Evolutionary conservation across 2,113 vertebrate species (phyloP).

Genomic region (Pantherophis guttatus): DNA sequence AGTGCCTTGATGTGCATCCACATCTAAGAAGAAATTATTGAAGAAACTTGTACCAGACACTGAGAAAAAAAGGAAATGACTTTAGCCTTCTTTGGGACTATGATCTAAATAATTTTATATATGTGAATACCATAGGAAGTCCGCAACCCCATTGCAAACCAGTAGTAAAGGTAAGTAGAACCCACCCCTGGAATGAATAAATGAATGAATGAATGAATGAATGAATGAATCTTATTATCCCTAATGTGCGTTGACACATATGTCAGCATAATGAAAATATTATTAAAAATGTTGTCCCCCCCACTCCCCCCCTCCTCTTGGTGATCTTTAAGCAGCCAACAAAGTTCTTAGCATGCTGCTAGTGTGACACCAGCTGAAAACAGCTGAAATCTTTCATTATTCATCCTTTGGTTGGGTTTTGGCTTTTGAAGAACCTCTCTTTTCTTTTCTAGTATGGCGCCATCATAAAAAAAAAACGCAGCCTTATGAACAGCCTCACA

Average conservation of each 20-base stretch:
- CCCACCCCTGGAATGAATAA: neutral
- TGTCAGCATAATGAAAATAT: neutral
- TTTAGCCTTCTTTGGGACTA: neutral
- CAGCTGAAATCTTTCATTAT: neutral
- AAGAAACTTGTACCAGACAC: neutral
- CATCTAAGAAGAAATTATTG: neutral
- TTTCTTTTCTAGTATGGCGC: neutral
- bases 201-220: neutral
- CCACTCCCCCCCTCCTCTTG: fast-evolving
- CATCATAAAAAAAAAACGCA: neutral
- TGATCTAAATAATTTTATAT: neutral
- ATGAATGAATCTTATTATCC: neutral
- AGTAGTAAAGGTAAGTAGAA: no score
- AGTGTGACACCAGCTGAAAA: neutral
- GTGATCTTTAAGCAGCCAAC: neutral
- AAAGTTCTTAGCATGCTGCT: neutral
- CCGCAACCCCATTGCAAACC: no score
- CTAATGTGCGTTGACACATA: neutral
- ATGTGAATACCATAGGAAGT: neutral
- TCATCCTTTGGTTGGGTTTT: neutral
- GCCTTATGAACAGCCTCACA: neutral
- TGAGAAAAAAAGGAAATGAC: neutral
- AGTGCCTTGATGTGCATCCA: neutral
- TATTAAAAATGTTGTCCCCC: neutral
- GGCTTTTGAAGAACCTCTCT: neutral